Evolutionary conservation across 64 coral and sea anemone species (phyloP), one percentile per base, ranked within the genome.

Genomic region (Montipora cactus): DNA sequence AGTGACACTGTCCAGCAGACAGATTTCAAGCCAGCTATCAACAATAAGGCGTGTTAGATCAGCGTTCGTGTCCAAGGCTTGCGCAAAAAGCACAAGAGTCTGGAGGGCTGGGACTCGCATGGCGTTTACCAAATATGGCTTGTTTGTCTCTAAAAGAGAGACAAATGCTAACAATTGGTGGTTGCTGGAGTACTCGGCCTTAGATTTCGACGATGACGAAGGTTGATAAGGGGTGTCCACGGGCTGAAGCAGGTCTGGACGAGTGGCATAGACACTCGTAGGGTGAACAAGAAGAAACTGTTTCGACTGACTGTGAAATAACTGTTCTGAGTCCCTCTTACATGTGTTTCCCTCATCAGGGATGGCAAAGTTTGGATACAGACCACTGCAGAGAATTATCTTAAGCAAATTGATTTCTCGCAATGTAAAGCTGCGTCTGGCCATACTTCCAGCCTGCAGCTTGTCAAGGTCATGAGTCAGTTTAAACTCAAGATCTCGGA

Each of bases 61-160:
- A 55, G 79, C 87, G 85, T 96, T 99, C 76, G 98, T 94, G 66
- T 99, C 98, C 85, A 99, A 74, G 78, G 78, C 94, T 7, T 79
- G 84, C 46, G 95, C 98, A 49, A 99, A 99, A 74, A 99, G 57
- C 7, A 99, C 59, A 52, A 99, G 78, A 19, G 98, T 99, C 44
- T 99, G 98, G 18, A 99, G 85, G 22, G 92, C 98, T 94, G 98
- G 98, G 1, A 96, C 98, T 47, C 98, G 95, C 98, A 99, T 99
- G 11, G 89, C 73, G n/a, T 96, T 96, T 16, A 99, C 95, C 87
- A 99, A 96, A 96, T 99, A 99, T 23, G 98, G 95, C 59, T 99
- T 99, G 89, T 91, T 96, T 0, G 98, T 99, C 77, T 99, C 98
- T 72, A 99, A 69, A 21, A 99, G 81, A 11, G 98, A 99, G 77